A percentile compares a stretch with the other conserved stretches of the same genome.
Evolutionary conservation across 2,113 vertebrate genomes (phyloP).

Genomic region (Phocoena sinus): DNA sequence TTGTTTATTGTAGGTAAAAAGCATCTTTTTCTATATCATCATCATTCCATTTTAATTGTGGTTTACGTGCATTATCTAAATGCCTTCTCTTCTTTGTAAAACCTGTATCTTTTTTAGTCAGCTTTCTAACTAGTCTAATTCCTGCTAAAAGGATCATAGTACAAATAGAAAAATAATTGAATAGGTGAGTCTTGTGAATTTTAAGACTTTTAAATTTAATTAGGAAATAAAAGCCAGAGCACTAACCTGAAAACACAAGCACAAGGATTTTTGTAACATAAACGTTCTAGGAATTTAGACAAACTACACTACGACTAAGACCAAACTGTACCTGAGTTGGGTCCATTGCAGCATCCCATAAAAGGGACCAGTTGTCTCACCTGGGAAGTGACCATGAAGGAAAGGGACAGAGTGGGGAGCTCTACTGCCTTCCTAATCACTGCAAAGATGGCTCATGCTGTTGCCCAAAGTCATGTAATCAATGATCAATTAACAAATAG

Average conservation of each 20-base stretch:
- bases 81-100: not conserved
- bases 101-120: not conserved
- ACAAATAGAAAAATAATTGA: not conserved
- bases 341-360: not conserved
- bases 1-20: not conserved
- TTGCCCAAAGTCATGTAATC: not conserved
- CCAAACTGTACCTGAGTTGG: not conserved
- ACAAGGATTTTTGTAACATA: not conserved
- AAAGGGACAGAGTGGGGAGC: no score
- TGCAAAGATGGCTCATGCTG: accelerated
- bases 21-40: not conserved
- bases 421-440: not conserved
- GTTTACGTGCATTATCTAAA: not conserved
- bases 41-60: not conserved
- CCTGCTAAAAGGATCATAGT: not conserved
- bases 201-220: not conserved
- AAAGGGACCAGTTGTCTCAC: not conserved
- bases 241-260: not conserved
- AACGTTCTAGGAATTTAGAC: not conserved
- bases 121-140: not conserved
- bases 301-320: not conserved
- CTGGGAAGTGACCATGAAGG: not conserved
- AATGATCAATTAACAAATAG: not conserved
- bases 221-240: not conserved
- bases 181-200: not conserved